phyloP scores from a whole-genome alignment of 1,140 invertebrate genomes.

The Augochlora pura region DNA sequence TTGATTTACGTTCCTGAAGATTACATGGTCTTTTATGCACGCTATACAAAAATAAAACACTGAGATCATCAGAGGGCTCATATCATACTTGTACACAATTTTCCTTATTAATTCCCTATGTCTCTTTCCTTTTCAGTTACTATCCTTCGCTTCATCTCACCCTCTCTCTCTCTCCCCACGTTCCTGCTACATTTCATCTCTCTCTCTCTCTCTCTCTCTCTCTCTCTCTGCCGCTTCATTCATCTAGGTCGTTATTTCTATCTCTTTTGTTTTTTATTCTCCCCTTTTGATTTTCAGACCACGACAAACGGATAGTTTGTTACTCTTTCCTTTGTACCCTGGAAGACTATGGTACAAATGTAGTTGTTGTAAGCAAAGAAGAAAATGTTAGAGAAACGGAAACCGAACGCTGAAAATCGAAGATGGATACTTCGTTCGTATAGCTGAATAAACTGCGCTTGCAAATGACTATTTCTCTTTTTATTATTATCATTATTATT shows the following conservation, averaged over 20 bases:
- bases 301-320: conserved; percentile 54
- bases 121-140: neutral
- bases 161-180: conserved; percentile 55
- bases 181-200: neutral
- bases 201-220: neutral
- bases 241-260: conserved; percentile 7
- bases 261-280: neutral
- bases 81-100: conserved; percentile 66
- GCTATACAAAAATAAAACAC: conserved; percentile 79
- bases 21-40: conserved; percentile 65
- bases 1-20: conserved; percentile 56
- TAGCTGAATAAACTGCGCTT: neutral
- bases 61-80: conserved; percentile 73
- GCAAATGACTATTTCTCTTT: conserved; percentile 9
- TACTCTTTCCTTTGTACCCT: conserved; percentile 61
- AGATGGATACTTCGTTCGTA: conserved; percentile 2
- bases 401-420: neutral
- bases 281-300: conserved; percentile 57
- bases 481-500: neutral
- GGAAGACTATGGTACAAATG: conserved; percentile 67
- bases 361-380: conserved; percentile 15
- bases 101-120: conserved; percentile 50
- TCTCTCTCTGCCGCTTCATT: conserved; percentile 16
- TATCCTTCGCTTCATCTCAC: neutral
- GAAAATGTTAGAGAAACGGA: conserved; percentile 19